Evolutionary conservation across 2,797 vertebrate species (phyloP), one percentile per base, ranked within the genome.

Genomic region (Etheostoma perlongum): DNA sequence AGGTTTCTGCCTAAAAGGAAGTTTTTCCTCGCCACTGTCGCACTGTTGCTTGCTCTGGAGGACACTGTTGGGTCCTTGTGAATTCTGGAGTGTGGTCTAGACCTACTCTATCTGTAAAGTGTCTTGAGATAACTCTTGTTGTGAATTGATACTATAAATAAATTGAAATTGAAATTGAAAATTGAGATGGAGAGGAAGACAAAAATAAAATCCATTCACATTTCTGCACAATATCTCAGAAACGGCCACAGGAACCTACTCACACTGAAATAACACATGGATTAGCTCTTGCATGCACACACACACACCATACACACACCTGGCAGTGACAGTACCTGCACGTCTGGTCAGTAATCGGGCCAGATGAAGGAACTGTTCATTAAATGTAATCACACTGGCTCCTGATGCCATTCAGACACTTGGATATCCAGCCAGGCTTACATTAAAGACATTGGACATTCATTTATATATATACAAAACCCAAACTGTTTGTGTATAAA

Each of bases 261-360:
- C 27, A 25, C 49, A 42, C 16, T 49, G 6, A 40, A 10, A 2
- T 57, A 21, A 71, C 13, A 57, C 4, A n/a, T 25, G 33, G 12
- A 68, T 46, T n/a, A 36, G 51, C 59, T 59, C 36, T 4, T 23
- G 8, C 33, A 36, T 10, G 9, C 9, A 40, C 36, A 40, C 36
- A 36, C 42, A 67, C 55, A 67, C 5, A n/a, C 36, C 5, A 12
- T 7, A 18, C 40, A 65, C 74, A 78, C 66, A 80, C 76, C 67
- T 76, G 82, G 30, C 47, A 46, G 48, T 30, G 58, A 67, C 67
- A 79, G 74, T 84, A 75, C 69, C 80, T 63, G 77, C 42, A 44
- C 84, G 87, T 90, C 92, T 93, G 92, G 86, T 87, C 90, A 92
- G 85, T 92, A 90, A 93, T 93, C 86, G 88, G 83, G 59, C 77